Percentiles rank a stretch among this genome's conserved stretches.
phyloP scores from a whole-genome alignment of 2,888 invertebrate genomes.

The Agapetus fuscipes region DNA sequence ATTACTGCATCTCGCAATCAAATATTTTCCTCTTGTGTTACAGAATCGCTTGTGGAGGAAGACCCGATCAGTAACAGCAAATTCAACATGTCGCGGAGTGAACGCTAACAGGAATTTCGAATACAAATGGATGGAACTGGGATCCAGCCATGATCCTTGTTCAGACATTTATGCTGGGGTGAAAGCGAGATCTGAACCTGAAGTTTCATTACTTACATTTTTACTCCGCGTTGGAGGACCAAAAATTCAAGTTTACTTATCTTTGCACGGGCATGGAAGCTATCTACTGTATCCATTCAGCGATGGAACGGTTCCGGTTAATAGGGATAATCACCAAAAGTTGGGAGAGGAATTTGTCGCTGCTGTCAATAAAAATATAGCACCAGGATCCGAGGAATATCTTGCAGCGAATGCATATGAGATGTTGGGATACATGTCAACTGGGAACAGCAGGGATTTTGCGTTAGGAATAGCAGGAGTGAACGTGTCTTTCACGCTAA shows the following conservation, averaged over 20 bases:
- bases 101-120: constrained; percentile 72
- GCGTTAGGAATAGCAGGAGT: constrained; percentile 46
- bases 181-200: constrained; percentile 45
- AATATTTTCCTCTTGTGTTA: no score
- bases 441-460: constrained; percentile 60
- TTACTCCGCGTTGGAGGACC: no score
- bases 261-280: constrained; percentile 66
- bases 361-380: constrained; percentile 31
- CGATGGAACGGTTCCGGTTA: constrained; percentile 39
- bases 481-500: constrained; percentile 51
- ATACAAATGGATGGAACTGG: constrained; percentile 56
- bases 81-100: constrained; percentile 49
- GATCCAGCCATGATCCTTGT: constrained; percentile 46
- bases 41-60: constrained; percentile 60
- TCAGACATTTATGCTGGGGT: constrained; percentile 51
- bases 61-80: constrained; percentile 44
- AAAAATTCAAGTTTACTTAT: constrained; percentile 53
- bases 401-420: constrained; percentile 43
- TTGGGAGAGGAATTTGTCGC: constrained; percentile 35
- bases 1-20: no score
- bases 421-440: constrained; percentile 43
- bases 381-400: constrained; percentile 36
- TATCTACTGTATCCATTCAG: constrained; percentile 63
- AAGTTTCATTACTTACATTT: no score
- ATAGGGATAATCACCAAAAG: constrained; percentile 37